Base-by-base conservation (phyloP, 2,113 vertebrate species). In the Tetraodon nigroviridis region DNA sequence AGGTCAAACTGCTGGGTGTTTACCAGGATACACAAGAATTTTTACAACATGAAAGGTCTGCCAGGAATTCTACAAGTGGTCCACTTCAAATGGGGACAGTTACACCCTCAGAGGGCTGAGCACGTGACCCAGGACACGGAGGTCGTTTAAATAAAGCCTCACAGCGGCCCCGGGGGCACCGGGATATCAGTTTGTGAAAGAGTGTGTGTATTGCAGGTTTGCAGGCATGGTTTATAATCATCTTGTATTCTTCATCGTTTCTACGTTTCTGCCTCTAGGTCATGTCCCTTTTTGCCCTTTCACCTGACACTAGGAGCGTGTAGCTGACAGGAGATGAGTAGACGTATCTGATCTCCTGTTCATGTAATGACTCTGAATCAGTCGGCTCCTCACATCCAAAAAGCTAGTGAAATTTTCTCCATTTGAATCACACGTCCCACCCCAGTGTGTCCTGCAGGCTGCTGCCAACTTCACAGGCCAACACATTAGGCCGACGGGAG, bases 21-120 rank as follows among this genome's bases (percentile, higher is more conserved):
- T 75, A 68, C 61, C 81, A 75, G 78, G 62, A 79, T 57, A 54
- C 64, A 37, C 73, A 79, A 77, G 76, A 84, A 84, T 88, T 74
- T 86, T 81, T 86, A 83, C 78, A 71, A 75, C 82, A 76, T 75
- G 55, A 80, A 77, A 79, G 60, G 64, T 57, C 69, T 78, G 61
- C 54, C 50, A 65, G 73, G 78, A 82, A 82, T 79, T 84, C 77
- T 71, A 69, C 75, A 78, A 80, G 77, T 67, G 74, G 59, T 7
- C 64, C 56, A 67, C 77, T 81, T 84, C 51, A 75, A 72, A 72
- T 62, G 61, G 57, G 51, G 32, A 32, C 59, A n/a, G 55, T n/a
- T 58, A n/a, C 69, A 2, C 57, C 66, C 52, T 66, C 49, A 20
- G 68, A 72, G 59, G 60, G 58, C 41, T 65, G 57, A 58, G 55